Conservation (phyloP, 2,797 vertebrate genomes). For the Propithecus perrieri region DNA sequence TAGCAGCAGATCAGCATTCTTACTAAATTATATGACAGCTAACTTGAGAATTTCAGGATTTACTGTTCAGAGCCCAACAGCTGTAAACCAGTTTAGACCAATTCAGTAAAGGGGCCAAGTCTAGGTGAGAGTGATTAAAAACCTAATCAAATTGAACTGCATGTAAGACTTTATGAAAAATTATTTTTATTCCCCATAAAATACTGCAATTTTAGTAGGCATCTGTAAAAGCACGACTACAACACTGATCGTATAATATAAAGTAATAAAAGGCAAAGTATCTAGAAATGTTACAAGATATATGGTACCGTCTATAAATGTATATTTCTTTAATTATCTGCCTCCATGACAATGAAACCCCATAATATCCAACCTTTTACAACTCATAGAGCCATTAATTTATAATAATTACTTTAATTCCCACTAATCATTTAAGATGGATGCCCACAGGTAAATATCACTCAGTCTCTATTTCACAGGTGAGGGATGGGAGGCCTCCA, state of each 20-base stretch:
- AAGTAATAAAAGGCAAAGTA: slow-evolving; percentile 52
- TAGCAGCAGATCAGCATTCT: slow-evolving; percentile 72
- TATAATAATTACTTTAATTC: slow-evolving; percentile 75
- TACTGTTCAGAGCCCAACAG: slow-evolving; percentile 49
- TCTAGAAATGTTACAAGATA: slow-evolving; percentile 60
- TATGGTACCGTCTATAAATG: slow-evolving; percentile 14
- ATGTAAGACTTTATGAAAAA: slow-evolving; percentile 64
- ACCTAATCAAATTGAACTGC: slow-evolving; percentile 70
- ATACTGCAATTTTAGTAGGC: slow-evolving; percentile 47
- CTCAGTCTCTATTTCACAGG: slow-evolving; percentile 1
- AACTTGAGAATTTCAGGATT: slow-evolving; percentile 63
- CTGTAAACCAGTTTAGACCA: slow-evolving; percentile 67
- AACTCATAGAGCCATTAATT: slow-evolving; percentile 67
- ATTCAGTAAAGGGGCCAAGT: slow-evolving; percentile 57
- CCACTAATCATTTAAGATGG: slow-evolving; percentile 71
- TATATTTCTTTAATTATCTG: slow-evolving; percentile 71
- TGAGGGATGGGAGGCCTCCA: slow-evolving; percentile 16
- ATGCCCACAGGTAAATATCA: slow-evolving; percentile 73
- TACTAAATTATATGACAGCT: slow-evolving; percentile 67
- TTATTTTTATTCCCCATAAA: slow-evolving; percentile 61
- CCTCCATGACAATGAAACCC: slow-evolving; percentile 58
- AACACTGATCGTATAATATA: slow-evolving; percentile 20
- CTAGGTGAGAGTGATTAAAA: slow-evolving; percentile 56
- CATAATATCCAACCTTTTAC: slow-evolving; percentile 67
- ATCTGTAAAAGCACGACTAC: slow-evolving; percentile 16